Evolutionary conservation across 1,140 invertebrate genomes (phyloP), one percentile per base, ranked within the genome.

Genomic region (Apolygus lucorum): DNA sequence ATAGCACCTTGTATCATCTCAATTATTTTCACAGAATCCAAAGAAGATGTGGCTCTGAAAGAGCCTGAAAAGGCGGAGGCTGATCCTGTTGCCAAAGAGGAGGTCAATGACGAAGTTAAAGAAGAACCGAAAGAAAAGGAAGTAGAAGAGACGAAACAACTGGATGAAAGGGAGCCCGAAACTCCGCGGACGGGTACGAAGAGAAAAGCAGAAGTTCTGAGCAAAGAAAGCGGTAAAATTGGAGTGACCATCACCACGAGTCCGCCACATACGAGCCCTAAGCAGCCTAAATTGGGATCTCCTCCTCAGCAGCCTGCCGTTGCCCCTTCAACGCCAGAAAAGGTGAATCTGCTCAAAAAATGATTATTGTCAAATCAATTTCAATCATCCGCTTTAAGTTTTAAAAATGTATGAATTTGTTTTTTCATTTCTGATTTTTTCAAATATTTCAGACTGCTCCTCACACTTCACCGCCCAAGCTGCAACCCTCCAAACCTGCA

Each of bases 161-260:
- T 8, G 34, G 17, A 49, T 49, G 17, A 17, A 8, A 17, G 17
- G 34, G 8, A 8, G 17, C 8, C 34, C 8, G 34, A 49, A 49
- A 49, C 34, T 8, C 34, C 34, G 8, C 34, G 62, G 62, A n/a
- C 81, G 14, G 87, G 88, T 22, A 85, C 88, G 24, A 93, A 93
- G 77, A 84, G 90, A 68, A 93, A 93, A 79, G 90, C 90, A 0
- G 90, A 92, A 73, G 90, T 92, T 0, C 81, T 92, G 1, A 88
- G 86, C 52, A 89, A 76, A 72, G 90, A 92, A 77, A 92, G 90
- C 1, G 91, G 91, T 0, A 93, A 92, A 80, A 92, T 93, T 73
- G 91, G 91, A 52, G 90, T 93, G 24, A 93, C 90, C 17, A 93
- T 93, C 67, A 90, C 88, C 8, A 92, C 90, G 17, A 87, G 86